Evolutionary conservation across 1,140 invertebrate genomes (phyloP).

Genomic region (Calliopsis andreniformis): DNA sequence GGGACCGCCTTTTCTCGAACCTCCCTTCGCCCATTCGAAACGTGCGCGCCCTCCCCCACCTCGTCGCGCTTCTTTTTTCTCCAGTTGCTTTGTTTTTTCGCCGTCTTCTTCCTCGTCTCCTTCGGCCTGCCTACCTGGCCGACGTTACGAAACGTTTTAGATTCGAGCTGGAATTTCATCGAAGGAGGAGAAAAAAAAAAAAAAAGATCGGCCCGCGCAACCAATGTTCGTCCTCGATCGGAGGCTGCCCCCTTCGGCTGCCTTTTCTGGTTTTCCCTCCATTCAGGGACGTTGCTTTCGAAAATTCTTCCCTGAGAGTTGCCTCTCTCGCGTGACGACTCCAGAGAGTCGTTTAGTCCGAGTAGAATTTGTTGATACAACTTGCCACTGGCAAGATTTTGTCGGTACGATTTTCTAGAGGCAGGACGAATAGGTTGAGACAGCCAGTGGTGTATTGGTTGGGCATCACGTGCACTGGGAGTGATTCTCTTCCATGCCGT

Average conservation of each 20-base stretch:
- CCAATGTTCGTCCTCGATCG: not conserved
- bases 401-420: slow-evolving; percentile 9
- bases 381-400: too few species aligned
- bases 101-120: slow-evolving; percentile 53
- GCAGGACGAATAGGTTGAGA: slow-evolving; percentile 2
- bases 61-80: slow-evolving; percentile 5
- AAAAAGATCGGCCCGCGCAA: not conserved
- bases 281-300: not conserved
- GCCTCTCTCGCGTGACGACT: too few species aligned
- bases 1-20: slow-evolving; percentile 43
- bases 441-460: slow-evolving; percentile 25
- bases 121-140: slow-evolving; percentile 42
- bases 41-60: not conserved
- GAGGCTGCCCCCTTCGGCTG: not conserved
- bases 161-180: slow-evolving; percentile 58
- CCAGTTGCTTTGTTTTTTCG: slow-evolving; percentile 45
- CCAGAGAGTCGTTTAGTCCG: too few species aligned
- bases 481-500: slow-evolving; percentile 57
- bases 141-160: slow-evolving; percentile 60
- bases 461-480: slow-evolving; percentile 61
- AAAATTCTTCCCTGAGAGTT: not conserved
- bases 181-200: not conserved
- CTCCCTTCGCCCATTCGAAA: slow-evolving; percentile 34
- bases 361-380: too few species aligned
- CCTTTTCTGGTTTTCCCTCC: not conserved